Conservation (phyloP, 2,113 vertebrate genomes). For the Potamarius usumacintae region DNA sequence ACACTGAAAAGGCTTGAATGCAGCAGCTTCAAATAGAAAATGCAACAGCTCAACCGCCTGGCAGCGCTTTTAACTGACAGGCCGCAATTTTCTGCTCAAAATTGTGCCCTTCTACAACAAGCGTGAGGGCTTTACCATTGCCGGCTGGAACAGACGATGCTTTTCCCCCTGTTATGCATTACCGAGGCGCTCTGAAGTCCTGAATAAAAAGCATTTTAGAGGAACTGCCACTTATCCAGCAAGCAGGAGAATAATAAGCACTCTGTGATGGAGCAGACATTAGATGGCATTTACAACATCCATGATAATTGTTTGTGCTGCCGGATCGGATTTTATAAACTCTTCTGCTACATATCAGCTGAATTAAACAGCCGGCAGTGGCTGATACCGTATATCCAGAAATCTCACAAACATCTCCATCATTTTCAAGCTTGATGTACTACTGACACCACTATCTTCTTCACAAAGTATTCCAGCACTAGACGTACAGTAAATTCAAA, state of each 20-base stretch:
- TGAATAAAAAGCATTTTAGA: conserved; percentile 46
- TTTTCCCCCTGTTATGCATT: conserved; percentile 45
- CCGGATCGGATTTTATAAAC: conserved; percentile 26
- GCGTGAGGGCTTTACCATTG: conserved; percentile 39
- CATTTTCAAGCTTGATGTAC: neutral
- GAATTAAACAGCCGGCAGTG: conserved; percentile 35
- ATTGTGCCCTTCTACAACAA: conserved; percentile 35
- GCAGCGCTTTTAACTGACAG: conserved; percentile 51
- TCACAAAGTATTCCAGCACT: neutral
- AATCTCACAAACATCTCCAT: conserved; percentile 8
- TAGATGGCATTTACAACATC: conserved; percentile 48
- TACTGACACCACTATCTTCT: neutral
- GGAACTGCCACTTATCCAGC: conserved; percentile 50
- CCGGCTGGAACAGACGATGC: conserved; percentile 22
- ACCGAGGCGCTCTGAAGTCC: conserved; percentile 40
- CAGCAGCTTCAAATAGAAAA: conserved; percentile 46
- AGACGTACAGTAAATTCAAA: neutral
- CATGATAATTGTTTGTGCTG: conserved; percentile 45
- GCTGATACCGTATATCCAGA: conserved; percentile 18
- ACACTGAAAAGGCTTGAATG: conserved; percentile 38
- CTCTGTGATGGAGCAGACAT: conserved; percentile 47
- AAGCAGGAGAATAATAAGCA: conserved; percentile 51
- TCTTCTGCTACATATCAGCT: conserved; percentile 34
- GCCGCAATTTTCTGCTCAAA: conserved; percentile 57
- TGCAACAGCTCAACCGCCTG: conserved; percentile 45